Evolutionary conservation across 2,113 vertebrate genomes (phyloP), one percentile per base, ranked within the genome.

Genomic region (Collichthys lucidus): DNA sequence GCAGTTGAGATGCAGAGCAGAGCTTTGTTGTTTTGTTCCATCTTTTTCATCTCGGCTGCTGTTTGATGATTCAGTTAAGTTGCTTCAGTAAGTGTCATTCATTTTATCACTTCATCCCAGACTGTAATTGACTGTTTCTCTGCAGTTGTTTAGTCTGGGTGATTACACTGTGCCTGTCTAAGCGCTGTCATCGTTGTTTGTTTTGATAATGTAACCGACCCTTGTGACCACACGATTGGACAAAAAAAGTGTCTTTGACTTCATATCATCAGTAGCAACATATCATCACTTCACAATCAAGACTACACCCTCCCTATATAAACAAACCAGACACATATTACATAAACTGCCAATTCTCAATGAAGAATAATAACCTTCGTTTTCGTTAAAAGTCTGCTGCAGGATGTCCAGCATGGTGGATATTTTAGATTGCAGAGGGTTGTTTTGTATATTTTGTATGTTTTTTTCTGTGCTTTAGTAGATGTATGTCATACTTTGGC

Each of bases 401-500:
- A 52, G 57, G 22, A n/a, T 15, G 0, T 60, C 15, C 24, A 72
- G 20, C 56, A 62, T 52, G 29, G 3, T 47, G 40, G 66, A 76
- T 59, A 35, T 61, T 4, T 53, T 24, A 59, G 31, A 44, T 14
- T 11, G 8, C 17, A 7, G 42, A 47, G 26, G 9, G 9, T 31
- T 67, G 3, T 57, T 12, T 65, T 15, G 53, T 29, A 10, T 29
- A 35, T 55, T 76, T 47, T 52, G 5, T 29, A 4, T 56, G 0
- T 17, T 11, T 53, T 11, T 53, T 74, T 56, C 19, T 67, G 8
- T 40, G 10, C 17, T 9, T 24, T 42, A 14, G 81, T 46, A 68
- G 63, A 55, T n/a, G 22, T 22, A 64, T 79, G 78, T 77, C 71
- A 60, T 10, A 67, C 22, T 75, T 73, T 79, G 87, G 78, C 79